Evolutionary conservation across 2,797 vertebrate genomes (phyloP).

Genomic region (Sphenodon punctatus): DNA sequence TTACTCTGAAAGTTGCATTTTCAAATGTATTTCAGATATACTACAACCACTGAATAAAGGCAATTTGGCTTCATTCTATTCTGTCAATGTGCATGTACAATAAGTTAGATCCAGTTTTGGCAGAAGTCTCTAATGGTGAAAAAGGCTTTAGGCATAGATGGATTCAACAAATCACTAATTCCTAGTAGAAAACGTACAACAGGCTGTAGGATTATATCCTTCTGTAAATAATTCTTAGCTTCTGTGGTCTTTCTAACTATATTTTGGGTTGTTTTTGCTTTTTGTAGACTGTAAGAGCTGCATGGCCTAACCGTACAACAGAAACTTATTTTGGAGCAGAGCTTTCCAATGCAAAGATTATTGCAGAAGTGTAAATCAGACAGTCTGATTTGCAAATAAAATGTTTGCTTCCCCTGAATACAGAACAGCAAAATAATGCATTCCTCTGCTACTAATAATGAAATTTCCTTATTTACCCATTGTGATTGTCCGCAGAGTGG

Average conservation of each 20-base stretch:
- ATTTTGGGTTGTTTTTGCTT: background rate
- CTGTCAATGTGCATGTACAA: background rate
- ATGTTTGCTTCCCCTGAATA: background rate
- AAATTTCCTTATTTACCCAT: constrained; percentile 48
- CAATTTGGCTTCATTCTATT: background rate
- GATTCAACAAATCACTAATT: constrained; percentile 76
- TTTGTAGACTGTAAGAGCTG: constrained; percentile 6
- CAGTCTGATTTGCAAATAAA: constrained; percentile 11
- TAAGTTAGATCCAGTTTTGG: background rate
- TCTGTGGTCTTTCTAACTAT: background rate
- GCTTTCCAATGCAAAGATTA: constrained; percentile 16
- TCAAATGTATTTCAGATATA: constrained; percentile 29
- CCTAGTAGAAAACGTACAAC: constrained; percentile 31
- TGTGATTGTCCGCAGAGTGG: constrained; percentile 31
- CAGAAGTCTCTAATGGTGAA: constrained; percentile 33
- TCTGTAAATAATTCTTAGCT: constrained; percentile 36
- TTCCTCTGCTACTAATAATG: constrained; percentile 13
- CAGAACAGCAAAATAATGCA: constrained; percentile 40
- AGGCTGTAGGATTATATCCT: constrained; percentile 36
- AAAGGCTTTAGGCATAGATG: constrained; percentile 48
- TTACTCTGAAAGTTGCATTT: background rate
- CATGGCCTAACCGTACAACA: background rate
- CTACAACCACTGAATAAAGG: background rate
- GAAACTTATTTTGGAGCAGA: constrained; percentile 13
- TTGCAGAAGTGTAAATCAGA: constrained; percentile 13